Base-by-base conservation (phyloP, 2,113 vertebrate species). In the Pimephales promelas region DNA sequence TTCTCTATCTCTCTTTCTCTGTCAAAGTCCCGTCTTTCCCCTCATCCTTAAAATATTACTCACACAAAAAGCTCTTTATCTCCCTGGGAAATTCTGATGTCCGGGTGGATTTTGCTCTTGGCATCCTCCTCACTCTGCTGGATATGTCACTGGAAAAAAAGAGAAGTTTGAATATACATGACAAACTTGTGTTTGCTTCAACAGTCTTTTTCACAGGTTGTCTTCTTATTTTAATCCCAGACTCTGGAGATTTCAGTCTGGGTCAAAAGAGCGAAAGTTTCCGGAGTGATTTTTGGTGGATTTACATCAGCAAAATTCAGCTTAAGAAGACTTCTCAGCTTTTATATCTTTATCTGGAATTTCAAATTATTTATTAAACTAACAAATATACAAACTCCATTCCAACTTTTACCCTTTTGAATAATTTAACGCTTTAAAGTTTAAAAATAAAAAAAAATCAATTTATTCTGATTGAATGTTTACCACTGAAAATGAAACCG, bases 31-130 rank as follows among this genome's bases (percentile, higher is more conserved):
- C 7, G 13, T 74, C n/a, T 73, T 74, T 43, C 36, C 45, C 62
- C 47, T 34, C 31, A 24, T 83, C 72, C 52, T 64, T 75, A 34
- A 26, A 75, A 83, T 66, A 56, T 52, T 61, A 56, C 82, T 54
- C 47, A 43, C 66, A 82, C 62, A 83, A 84, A 64, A 84, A 31
- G 82, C 49, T 75, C 76, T 62, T 79, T 79, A 79, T 79, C 57
- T 62, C 57, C n/a, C 71, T 54, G 82, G 62, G 82, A 84, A 78
- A 78, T 57, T 84, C 56, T 70, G 49, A 68, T 62, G 59, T 84
- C 74, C 3, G 45, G 26, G 47, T 75, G 77, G 82, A 77, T 76
- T 79, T 66, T 83, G 72, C 43, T 54, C n/a, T 66, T 66, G 57
- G 82, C 81, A 52, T 73, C 40, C 45, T 24, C 47, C 59, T 47